Conservation (phyloP, 2,113 vertebrate species). For the Atrichornis clamosus region DNA sequence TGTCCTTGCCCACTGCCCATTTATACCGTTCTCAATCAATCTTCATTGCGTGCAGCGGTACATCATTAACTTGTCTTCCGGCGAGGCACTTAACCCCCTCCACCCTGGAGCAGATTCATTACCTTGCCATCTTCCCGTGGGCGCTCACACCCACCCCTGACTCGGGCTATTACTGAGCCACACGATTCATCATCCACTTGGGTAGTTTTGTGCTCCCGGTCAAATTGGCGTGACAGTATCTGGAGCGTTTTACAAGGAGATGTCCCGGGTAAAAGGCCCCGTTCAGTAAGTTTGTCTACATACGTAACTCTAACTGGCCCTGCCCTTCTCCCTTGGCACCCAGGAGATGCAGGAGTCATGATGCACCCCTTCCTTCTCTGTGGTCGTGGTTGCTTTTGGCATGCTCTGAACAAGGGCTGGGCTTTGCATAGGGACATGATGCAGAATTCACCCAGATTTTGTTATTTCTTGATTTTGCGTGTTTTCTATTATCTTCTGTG, state of each 20-base stretch:
- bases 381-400: background rate
- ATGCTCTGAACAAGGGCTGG: background rate
- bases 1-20: conserved; percentile 58
- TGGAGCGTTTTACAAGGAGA: background rate
- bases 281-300: background rate
- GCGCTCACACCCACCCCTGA: background rate
- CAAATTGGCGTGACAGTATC: background rate
- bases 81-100: conserved; percentile 45
- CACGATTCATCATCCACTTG: conserved; percentile 25
- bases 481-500: background rate
- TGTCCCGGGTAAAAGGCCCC: background rate
- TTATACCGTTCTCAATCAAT: conserved; percentile 47
- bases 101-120: conserved; percentile 34
- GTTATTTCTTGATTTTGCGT: background rate
- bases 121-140: background rate
- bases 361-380: background rate
- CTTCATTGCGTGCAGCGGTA: conserved; percentile 44
- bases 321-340: background rate
- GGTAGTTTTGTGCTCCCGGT: background rate
- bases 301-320: background rate
- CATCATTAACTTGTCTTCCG: conserved; percentile 68
- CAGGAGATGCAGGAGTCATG: background rate
- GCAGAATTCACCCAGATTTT: background rate
- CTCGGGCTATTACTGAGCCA: background rate
- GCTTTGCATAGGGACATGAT: background rate